Conservation (phyloP, 2,888 invertebrate species). For the Phaonia tiefii region DNA sequence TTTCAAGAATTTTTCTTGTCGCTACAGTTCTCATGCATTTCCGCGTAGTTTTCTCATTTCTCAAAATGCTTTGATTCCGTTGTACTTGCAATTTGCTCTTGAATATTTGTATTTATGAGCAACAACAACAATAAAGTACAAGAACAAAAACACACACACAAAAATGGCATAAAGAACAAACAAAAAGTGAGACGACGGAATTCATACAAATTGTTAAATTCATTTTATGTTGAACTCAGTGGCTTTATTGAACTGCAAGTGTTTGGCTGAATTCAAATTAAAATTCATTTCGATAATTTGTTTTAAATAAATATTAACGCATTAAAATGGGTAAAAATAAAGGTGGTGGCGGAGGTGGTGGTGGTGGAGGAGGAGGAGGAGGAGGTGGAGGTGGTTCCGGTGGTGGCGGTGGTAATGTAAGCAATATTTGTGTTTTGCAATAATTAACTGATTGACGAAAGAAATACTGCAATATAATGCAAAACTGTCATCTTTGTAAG, state of each 20-base stretch:
- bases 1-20: slow-evolving; percentile 19
- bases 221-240: slow-evolving; percentile 60
- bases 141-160: slow-evolving; percentile 32
- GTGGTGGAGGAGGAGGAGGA: slow-evolving; percentile 49
- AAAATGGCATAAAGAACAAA: slow-evolving; percentile 15
- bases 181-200: not conserved
- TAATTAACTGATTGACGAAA: slow-evolving; percentile 45
- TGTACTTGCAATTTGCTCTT: slow-evolving; percentile 66
- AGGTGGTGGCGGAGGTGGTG: slow-evolving; percentile 71
- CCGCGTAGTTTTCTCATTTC: slow-evolving; percentile 37
- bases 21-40: slow-evolving; percentile 10
- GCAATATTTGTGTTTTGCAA: slow-evolving; percentile 79
- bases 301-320: slow-evolving; percentile 26
- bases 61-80: slow-evolving; percentile 28
- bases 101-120: slow-evolving; percentile 65
- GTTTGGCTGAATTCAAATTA: slow-evolving; percentile 28
- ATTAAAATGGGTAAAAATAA: slow-evolving; percentile 77
- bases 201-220: slow-evolving; percentile 42
- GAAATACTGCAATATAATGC: not conserved
- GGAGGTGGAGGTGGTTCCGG: slow-evolving; percentile 69
- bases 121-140: slow-evolving; percentile 27
- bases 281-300: not conserved
- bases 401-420: slow-evolving; percentile 77
- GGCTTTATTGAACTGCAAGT: slow-evolving; percentile 52
- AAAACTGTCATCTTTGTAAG: slow-evolving; percentile 46